Percentiles rank a stretch among this genome's conserved stretches.
phyloP scores from a whole-genome alignment of 2,888 invertebrate genomes.

The Microctonus hyperodae region DNA sequence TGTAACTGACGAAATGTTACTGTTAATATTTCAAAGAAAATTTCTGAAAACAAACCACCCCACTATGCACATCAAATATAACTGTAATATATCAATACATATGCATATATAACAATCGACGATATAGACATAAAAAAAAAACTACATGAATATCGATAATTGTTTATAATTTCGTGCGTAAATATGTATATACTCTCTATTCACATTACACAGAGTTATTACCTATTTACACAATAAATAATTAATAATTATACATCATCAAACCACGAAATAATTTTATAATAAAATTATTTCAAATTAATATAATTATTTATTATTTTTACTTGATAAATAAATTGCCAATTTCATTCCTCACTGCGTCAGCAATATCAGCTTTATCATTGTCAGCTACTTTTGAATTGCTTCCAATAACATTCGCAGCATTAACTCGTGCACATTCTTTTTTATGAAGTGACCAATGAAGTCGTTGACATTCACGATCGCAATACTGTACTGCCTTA shows the following conservation, averaged over 20 bases:
- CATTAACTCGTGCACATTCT: conserved; percentile 73
- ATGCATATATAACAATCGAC: too few relatives aligned
- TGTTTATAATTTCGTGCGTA: background rate
- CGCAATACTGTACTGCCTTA: conserved; percentile 92
- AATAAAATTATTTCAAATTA: background rate
- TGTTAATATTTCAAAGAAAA: too few relatives aligned
- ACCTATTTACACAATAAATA: background rate
- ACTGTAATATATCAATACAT: too few relatives aligned
- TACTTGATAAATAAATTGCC: conserved; percentile 53
- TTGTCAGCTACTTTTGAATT: conserved; percentile 47
- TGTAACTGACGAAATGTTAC: too few relatives aligned
- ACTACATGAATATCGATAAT: background rate
- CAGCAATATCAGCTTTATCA: conserved; percentile 52
- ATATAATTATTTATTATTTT: conserved; percentile 18
- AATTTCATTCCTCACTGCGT: conserved; percentile 51
- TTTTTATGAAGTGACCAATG: conserved; percentile 94
- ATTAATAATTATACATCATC: background rate
- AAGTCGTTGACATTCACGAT: conserved; percentile 90
- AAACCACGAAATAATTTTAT: background rate
- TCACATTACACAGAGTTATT: background rate
- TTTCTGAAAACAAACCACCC: too few relatives aligned
- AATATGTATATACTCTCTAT: background rate
- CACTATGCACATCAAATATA: too few relatives aligned
- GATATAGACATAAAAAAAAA: too few relatives aligned
- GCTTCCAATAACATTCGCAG: conserved; percentile 40